Base-by-base conservation (phyloP, 2,888 invertebrate species). In the Timandra comae region DNA sequence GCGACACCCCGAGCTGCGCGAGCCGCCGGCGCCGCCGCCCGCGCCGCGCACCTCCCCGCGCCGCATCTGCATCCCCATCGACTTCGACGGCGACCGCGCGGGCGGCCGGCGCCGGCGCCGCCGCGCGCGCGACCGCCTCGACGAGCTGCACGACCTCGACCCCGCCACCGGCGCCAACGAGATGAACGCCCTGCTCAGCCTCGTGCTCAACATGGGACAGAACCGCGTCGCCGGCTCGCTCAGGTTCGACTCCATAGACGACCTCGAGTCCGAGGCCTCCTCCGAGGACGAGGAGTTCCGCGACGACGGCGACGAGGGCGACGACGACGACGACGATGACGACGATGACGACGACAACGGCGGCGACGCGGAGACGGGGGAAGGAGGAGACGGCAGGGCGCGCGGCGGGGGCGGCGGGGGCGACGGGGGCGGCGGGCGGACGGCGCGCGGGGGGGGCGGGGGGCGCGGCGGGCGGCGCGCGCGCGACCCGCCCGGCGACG, bases 141-240 rank as follows among this genome's bases (percentile, higher is more conserved):
- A 75, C 50, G 66, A 61, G 6, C 57, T 82, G 10, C 76, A 76
- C 59, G 74, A 76, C 49, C 53, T 76, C 51, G 77, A 81, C 46
- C 52, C 54, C 24, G 63, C 63, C 26, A 71, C 61, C 32, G 86
- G 86, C 6, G 79, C 74, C 7, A 71, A 71, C 47, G 86, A 86
- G 62, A 84, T 86, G 82, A 85, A 86, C 61, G 84, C 86, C 3
- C 67, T 86, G 7, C 66, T 86, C 9, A 75, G 75, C 39, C 71
- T 84, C 13, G 81, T 86, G 45, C 71, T 85, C 23, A 77, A 71
- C 52, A 81, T 81, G 80, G 81, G 80, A 6, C 75, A 76, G 52
- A 76, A 74, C 58, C 63, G 78, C 39, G 79, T 69, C 27, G 82
- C 76, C 36, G 79, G 76, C 32, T 77, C 84, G 20, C 53, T 82